Evolutionary conservation across 2,797 vertebrate species (phyloP), one percentile per base, ranked within the genome.

Genomic region (Erithacus rubecula): DNA sequence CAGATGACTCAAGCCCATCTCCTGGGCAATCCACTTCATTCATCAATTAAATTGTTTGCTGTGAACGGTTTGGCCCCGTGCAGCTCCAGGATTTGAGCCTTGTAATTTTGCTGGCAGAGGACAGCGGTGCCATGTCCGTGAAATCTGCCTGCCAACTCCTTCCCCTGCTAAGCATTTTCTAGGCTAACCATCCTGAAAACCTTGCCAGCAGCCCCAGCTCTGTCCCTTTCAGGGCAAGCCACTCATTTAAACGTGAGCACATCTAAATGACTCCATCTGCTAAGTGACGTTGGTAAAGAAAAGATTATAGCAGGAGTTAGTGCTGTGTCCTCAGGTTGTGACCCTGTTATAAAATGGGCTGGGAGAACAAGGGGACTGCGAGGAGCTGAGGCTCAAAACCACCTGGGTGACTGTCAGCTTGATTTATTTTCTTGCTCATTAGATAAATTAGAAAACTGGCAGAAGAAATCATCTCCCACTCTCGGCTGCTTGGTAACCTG

Each of bases 191-290:
- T 96, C 87, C 91, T 1, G 0, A 93, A 95, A 95, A 84, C 75
- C 95, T 94, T 94, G 95, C 96, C 95, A 97, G 95, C 90, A 96
- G 88, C 74, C 67, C 74, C 68, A 82, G 88, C 90, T 94, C 93
- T 83, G 91, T 96, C 93, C 95, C 87, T 97, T 94, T 79, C 89
- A 87, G 95, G 95, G 95, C 94, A 94, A 95, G 94, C 46, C 87
- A 43, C 94, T 96, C 93, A 82, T 94, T 96, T 96, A 90, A 95
- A 96, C 64, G 39, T 90, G 93, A 96, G 90, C 94, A 93, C 90
- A 93, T 97, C 95, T 96, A 94, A 96, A 93, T 95, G 89, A 94
- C 85, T 97, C 95, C 96, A 96, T 97, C 96, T 97, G 96, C 95
- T 97, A 95, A 91, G 95, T 91, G 95, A 94, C 22, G 63, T 84